Evolutionary conservation across 1,140 invertebrate genomes (phyloP).

Genomic region (Wasmannia auropunctata): DNA sequence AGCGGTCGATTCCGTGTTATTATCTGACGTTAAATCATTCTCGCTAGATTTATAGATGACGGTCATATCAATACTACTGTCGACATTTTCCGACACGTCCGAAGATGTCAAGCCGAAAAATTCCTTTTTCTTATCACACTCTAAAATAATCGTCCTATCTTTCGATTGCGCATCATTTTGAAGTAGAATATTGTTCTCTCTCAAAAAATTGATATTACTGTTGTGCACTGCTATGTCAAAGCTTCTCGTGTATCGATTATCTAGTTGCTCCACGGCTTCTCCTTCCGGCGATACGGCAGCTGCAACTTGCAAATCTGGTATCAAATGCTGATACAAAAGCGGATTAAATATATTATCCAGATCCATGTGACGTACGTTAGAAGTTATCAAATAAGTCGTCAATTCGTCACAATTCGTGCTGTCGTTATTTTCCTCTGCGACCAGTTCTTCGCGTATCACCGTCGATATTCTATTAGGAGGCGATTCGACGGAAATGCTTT

Average conservation of each 20-base stretch:
- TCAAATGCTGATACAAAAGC: constrained; percentile 79
- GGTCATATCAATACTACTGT: constrained; percentile 74
- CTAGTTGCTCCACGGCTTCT: constrained; percentile 77
- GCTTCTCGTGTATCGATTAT: constrained; percentile 77
- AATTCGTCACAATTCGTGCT: constrained; percentile 76
- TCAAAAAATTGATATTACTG: constrained; percentile 69
- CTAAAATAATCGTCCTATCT: constrained; percentile 20
- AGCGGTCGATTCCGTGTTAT: constrained; percentile 74
- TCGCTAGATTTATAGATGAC: constrained; percentile 72
- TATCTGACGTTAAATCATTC: constrained; percentile 71
- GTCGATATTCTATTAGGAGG: constrained; percentile 77
- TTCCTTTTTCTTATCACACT: constrained; percentile 58
- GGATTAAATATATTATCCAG: constrained; percentile 77
- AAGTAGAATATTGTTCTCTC: constrained; percentile 46
- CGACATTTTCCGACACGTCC: constrained; percentile 74
- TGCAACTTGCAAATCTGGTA: constrained; percentile 73
- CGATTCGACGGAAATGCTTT: not conserved
- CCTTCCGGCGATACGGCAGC: constrained; percentile 70
- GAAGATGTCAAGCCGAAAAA: constrained; percentile 71
- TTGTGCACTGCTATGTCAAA: constrained; percentile 73
- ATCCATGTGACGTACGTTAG: constrained; percentile 79
- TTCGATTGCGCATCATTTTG: constrained; percentile 34
- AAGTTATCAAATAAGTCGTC: constrained; percentile 78
- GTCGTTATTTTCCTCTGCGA: constrained; percentile 77
- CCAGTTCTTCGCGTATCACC: constrained; percentile 79